Evolutionary conservation across 1,140 invertebrate species (phyloP).

Genomic region (Eumaeus atala): DNA sequence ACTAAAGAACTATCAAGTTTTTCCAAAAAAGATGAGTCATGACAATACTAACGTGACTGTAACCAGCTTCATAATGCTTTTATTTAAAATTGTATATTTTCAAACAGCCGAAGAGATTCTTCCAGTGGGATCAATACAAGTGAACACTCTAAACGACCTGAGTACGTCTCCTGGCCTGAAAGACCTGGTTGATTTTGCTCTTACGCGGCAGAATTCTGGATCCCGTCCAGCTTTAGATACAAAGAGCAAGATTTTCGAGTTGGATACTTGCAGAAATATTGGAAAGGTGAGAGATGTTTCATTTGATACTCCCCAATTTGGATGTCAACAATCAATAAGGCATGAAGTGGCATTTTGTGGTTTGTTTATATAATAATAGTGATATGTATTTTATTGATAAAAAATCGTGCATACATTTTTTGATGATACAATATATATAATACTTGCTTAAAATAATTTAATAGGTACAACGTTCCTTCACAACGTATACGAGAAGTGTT

Average conservation of each 20-base stretch:
- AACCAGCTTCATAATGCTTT: background rate
- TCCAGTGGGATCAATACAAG: slow-evolving; percentile 62
- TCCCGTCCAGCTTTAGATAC: slow-evolving; percentile 56
- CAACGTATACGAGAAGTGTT: background rate
- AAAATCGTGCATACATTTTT: too few species aligned
- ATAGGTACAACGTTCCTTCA: too few species aligned
- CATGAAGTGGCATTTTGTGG: too few species aligned
- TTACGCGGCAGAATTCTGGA: slow-evolving; percentile 43
- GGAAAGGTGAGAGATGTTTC: slow-evolving; percentile 49
- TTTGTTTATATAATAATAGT: too few species aligned
- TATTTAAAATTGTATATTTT: slow-evolving; percentile 10
- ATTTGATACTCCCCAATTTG: too few species aligned
- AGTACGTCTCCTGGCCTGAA: slow-evolving; percentile 54
- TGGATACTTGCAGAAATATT: slow-evolving; percentile 66
- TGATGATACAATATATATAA: too few species aligned
- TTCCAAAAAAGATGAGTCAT: too few species aligned
- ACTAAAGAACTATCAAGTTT: too few species aligned
- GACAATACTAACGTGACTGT: background rate
- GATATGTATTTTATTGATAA: too few species aligned
- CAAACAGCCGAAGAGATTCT: slow-evolving; percentile 65
- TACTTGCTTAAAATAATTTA: too few species aligned
- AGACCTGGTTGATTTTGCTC: slow-evolving; percentile 62
- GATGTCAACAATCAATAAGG: too few species aligned
- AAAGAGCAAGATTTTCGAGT: slow-evolving; percentile 70
- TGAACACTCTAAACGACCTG: slow-evolving; percentile 63